Percentiles rank a stretch among this genome's conserved stretches.
Evolutionary conservation across 2,888 invertebrate species (phyloP).

Genomic region (Cremastinae sp.): DNA sequence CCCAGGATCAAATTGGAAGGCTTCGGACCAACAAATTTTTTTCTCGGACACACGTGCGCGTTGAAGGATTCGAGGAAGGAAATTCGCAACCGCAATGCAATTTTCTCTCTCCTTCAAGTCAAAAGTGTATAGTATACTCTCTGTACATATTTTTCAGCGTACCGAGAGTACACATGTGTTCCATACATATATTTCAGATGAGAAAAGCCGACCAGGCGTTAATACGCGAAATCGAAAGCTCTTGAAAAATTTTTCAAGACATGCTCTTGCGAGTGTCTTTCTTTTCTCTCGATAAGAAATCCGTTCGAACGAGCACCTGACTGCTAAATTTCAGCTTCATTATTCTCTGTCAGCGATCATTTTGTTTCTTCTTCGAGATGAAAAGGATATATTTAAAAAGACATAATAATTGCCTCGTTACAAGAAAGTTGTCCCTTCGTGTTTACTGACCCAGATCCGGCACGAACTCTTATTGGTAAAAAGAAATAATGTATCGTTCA

Average conservation of each 20-base stretch:
- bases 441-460: slow-evolving; percentile 50
- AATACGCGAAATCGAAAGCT: too few relatives aligned
- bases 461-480: not conserved
- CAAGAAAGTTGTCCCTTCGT: slow-evolving; percentile 35
- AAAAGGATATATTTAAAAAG: not conserved
- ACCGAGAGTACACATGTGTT: too few relatives aligned
- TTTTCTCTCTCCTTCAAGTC: not conserved
- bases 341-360: slow-evolving; percentile 37
- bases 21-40: slow-evolving; percentile 68
- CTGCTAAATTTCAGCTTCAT: slow-evolving; percentile 17
- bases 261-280: too few relatives aligned
- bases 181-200: too few relatives aligned
- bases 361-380: slow-evolving; percentile 3
- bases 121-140: too few relatives aligned
- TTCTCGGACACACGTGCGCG: slow-evolving; percentile 61
- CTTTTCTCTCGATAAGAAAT: too few relatives aligned
- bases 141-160: too few relatives aligned
- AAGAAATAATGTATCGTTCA: not conserved
- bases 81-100: slow-evolving; percentile 23
- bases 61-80: slow-evolving; percentile 29
- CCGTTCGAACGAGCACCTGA: too few relatives aligned
- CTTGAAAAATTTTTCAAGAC: too few relatives aligned
- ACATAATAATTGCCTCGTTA: not conserved
- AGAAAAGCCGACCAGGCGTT: too few relatives aligned
- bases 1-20: slow-evolving; percentile 71